Percentiles rank a stretch among this genome's conserved stretches.
Conservation (phyloP, 2,888 invertebrate species). For the Caenorhabditis macrosperma region DNA sequence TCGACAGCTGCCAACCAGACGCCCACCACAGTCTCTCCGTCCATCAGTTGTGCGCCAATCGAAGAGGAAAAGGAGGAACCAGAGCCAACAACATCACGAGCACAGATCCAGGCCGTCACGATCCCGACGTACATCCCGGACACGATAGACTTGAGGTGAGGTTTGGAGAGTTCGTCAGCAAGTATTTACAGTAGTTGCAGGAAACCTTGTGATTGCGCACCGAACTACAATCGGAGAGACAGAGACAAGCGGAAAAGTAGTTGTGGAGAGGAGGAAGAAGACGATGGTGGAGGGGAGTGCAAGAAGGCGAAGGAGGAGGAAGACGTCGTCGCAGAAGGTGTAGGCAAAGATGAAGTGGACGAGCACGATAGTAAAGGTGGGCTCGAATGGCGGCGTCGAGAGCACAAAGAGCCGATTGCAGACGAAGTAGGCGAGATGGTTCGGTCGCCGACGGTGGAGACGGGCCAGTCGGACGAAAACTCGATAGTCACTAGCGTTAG, state of each 20-base stretch:
- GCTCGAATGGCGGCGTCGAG: background rate
- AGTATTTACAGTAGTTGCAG: slow-evolving; percentile 9
- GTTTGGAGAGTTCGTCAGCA: background rate
- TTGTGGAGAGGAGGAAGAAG: slow-evolving; percentile 23
- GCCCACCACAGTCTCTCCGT: slow-evolving; percentile 53
- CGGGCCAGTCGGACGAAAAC: slow-evolving; percentile 44
- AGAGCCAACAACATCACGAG: slow-evolving; percentile 49
- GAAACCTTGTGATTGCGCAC: slow-evolving; percentile 63
- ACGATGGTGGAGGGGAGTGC: slow-evolving; percentile 9
- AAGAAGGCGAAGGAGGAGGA: slow-evolving; percentile 18
- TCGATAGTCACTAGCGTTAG: slow-evolving; percentile 45
- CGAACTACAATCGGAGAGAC: slow-evolving; percentile 58
- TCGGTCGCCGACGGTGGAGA: slow-evolving; percentile 46
- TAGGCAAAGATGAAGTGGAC: background rate
- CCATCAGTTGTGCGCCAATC: slow-evolving; percentile 57
- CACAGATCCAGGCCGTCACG: slow-evolving; percentile 23
- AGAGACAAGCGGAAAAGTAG: slow-evolving; percentile 44
- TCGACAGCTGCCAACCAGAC: slow-evolving; percentile 56
- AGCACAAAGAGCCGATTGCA: too few species aligned
- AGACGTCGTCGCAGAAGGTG: slow-evolving; percentile 11
- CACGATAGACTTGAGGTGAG: slow-evolving; percentile 52
- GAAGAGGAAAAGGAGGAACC: slow-evolving; percentile 52
- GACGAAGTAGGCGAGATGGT: slow-evolving; percentile 40
- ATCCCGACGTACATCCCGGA: slow-evolving; percentile 46
- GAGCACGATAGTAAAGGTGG: slow-evolving; percentile 9